phyloP scores from a whole-genome alignment of 2,888 invertebrate species.

The Smittia aterrima region DNA sequence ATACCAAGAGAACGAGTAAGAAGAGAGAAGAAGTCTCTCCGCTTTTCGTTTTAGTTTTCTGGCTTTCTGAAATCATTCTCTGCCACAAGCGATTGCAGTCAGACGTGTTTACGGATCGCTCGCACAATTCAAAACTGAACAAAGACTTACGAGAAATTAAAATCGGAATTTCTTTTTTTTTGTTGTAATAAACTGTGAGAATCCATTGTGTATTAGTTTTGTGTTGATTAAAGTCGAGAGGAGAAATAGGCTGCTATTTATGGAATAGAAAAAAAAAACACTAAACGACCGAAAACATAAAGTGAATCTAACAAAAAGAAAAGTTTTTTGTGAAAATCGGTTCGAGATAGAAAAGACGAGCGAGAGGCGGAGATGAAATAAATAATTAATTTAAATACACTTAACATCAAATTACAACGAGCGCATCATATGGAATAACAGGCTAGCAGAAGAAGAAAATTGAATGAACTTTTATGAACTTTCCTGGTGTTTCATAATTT shows the following conservation, averaged over 20 bases:
- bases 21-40: neutral
- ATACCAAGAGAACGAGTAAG: neutral
- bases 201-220: constrained; percentile 36
- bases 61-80: constrained; percentile 29
- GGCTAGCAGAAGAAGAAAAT: neutral
- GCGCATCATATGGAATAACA: constrained; percentile 12
- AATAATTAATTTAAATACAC: constrained; percentile 39
- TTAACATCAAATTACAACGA: constrained; percentile 36
- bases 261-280: constrained; percentile 9
- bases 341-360: constrained; percentile 10
- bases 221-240: constrained; percentile 29
- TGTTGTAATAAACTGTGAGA: constrained; percentile 28
- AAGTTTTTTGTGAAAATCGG: constrained; percentile 3
- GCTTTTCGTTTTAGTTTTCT: constrained; percentile 18
- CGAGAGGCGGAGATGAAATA: constrained; percentile 14
- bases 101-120: constrained; percentile 26
- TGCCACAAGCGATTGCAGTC: neutral
- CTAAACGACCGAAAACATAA: constrained; percentile 14
- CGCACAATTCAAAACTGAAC: neutral
- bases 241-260: constrained; percentile 36
- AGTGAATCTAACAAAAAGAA: constrained; percentile 28
- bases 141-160: constrained; percentile 40
- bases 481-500: neutral
- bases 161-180: constrained; percentile 28
- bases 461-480: constrained; percentile 33